Evolutionary conservation across 2,888 invertebrate species (phyloP).

Genomic region (Blastobasis lacticolella): DNA sequence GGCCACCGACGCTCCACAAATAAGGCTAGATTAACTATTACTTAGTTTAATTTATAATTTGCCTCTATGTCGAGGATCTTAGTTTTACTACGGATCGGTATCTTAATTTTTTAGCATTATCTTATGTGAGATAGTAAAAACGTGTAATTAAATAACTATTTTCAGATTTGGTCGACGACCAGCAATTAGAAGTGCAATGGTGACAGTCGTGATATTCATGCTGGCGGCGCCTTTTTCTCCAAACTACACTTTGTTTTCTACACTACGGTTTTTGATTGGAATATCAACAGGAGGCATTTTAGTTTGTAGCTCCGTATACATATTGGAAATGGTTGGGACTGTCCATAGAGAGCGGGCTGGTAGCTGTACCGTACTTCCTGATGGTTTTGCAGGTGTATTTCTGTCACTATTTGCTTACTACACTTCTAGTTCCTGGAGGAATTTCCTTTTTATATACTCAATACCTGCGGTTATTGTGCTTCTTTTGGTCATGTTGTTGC

Average conservation of each 20-base stretch:
- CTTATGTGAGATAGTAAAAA: not conserved
- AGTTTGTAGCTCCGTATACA: conserved; percentile 59
- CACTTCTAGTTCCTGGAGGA: conserved; percentile 29
- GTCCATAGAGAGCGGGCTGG: conserved; percentile 47
- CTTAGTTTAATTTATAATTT: too few relatives aligned
- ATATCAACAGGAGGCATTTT: conserved; percentile 84
- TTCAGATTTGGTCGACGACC: conserved; percentile 56
- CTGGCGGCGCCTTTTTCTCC: conserved; percentile 77
- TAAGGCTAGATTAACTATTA: too few relatives aligned
- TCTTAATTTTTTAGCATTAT: too few relatives aligned
- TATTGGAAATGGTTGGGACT: conserved; percentile 75
- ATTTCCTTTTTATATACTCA: conserved; percentile 26
- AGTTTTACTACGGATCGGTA: too few relatives aligned
- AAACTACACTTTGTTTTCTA: conserved; percentile 67
- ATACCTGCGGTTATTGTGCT: conserved; percentile 24
- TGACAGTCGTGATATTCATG: conserved; percentile 78
- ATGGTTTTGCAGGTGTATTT: conserved; percentile 26
- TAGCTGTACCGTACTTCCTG: conserved; percentile 24
- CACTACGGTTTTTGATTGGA: conserved; percentile 78
- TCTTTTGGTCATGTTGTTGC: conserved; percentile 26
- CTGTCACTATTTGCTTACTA: conserved; percentile 35
- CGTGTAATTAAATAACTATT: conserved; percentile 6
- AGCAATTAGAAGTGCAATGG: conserved; percentile 77
- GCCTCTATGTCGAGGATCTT: too few relatives aligned
- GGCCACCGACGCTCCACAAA: too few relatives aligned